Conservation (phyloP, 2,113 vertebrate species). For the Anolis carolinensis region DNA sequence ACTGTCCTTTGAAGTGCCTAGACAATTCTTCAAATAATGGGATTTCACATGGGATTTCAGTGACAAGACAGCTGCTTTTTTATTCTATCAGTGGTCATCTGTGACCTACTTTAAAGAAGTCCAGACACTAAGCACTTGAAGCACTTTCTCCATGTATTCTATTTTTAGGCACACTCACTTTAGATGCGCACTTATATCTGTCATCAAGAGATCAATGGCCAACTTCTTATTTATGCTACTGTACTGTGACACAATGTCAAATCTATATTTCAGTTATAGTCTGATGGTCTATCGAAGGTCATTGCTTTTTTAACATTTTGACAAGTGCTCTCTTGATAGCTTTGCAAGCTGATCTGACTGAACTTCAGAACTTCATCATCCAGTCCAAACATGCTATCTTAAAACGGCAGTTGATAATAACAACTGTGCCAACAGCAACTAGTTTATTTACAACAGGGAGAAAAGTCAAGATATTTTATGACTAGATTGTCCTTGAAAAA, state of each 20-base stretch:
- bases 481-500: no score
- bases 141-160: conserved; percentile 51
- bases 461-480: background rate
- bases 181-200: conserved; percentile 53
- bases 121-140: conserved; percentile 28
- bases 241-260: conserved; percentile 51
- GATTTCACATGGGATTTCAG: conserved; percentile 14
- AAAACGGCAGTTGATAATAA: rapidly evolving
- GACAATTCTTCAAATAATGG: conserved; percentile 11
- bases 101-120: conserved; percentile 47
- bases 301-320: conserved; percentile 21
- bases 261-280: conserved; percentile 37
- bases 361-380: conserved; percentile 16
- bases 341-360: background rate
- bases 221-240: conserved; percentile 61
- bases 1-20: background rate
- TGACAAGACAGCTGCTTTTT: conserved; percentile 40
- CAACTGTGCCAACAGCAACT: background rate
- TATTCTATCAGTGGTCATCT: conserved; percentile 22
- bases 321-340: conserved; percentile 4
- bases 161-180: conserved; percentile 65
- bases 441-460: background rate
- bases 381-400: background rate
- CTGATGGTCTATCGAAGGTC: conserved; percentile 55
- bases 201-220: conserved; percentile 46